phyloP scores from a whole-genome alignment of 2,113 vertebrate species.

The Chaetura pelagica region DNA sequence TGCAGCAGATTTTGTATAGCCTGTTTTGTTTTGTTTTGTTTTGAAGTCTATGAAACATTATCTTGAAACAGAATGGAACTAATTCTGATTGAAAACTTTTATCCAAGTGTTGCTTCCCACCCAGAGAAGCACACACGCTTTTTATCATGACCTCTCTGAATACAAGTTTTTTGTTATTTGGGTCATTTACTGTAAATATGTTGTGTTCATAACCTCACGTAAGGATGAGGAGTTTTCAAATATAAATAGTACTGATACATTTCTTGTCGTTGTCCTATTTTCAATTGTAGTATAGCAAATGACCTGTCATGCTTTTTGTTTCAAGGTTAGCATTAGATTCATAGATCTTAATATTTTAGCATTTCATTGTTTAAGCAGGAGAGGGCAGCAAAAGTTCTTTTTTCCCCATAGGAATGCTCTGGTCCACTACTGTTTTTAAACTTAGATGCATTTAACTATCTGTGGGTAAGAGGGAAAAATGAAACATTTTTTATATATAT shows the following conservation, averaged over 20 bases:
- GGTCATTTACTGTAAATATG: constrained; percentile 78
- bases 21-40: constrained; percentile 32
- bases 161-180: constrained; percentile 60
- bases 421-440: constrained; percentile 65
- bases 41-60: constrained; percentile 5
- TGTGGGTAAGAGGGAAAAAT: constrained; percentile 41
- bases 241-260: constrained; percentile 78
- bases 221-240: constrained; percentile 75
- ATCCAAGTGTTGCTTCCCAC: constrained; percentile 54
- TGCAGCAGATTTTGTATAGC: constrained; percentile 67
- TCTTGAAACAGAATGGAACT: constrained; percentile 48
- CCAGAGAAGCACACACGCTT: constrained; percentile 17
- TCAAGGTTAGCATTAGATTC: constrained; percentile 63
- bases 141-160: constrained; percentile 51
- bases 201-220: constrained; percentile 78
- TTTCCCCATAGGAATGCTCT: constrained; percentile 71
- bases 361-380: constrained; percentile 80
- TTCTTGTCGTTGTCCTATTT: constrained; percentile 77
- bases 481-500: constrained; percentile 70
- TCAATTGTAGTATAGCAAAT: constrained; percentile 72
- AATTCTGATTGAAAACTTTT: constrained; percentile 10
- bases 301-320: constrained; percentile 71
- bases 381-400: constrained; percentile 82
- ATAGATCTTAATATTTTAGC: constrained; percentile 70
- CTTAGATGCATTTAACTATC: constrained; percentile 53